Conservation (phyloP, 2,113 vertebrate species). For the Pagrus major region DNA sequence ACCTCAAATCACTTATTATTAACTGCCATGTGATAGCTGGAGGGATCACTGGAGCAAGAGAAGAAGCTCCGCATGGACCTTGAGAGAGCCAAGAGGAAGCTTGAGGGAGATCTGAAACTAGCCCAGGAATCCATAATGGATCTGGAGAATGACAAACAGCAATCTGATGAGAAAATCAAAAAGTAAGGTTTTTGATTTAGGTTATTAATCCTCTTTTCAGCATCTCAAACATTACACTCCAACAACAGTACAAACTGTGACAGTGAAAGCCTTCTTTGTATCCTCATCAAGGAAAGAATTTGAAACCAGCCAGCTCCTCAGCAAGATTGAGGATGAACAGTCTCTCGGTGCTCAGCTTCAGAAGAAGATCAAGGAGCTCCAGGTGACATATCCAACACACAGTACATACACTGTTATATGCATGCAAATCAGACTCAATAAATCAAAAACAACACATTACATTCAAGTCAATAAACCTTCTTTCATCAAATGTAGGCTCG, state of each 20-base stretch:
- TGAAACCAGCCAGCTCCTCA: slow-evolving; percentile 76
- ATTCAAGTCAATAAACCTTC: background rate
- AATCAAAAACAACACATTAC: background rate
- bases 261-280: background rate
- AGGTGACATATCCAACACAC: slow-evolving; percentile 78
- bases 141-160: slow-evolving; percentile 82
- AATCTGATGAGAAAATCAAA: slow-evolving; percentile 75
- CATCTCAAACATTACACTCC: background rate
- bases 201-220: background rate
- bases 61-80: slow-evolving; percentile 90
- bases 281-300: slow-evolving; percentile 61
- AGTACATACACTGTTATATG: background rate
- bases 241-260: background rate
- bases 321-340: slow-evolving; percentile 73
- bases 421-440: background rate
- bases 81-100: slow-evolving; percentile 85
- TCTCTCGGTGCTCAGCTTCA: slow-evolving; percentile 65
- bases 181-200: slow-evolving; percentile 64
- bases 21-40: slow-evolving; percentile 76
- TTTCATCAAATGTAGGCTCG: slow-evolving; percentile 60
- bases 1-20: background rate
- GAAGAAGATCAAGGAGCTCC: slow-evolving; percentile 78
- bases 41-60: slow-evolving; percentile 90
- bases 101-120: slow-evolving; percentile 82
- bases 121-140: slow-evolving; percentile 83